These are phyloP conservation scores for Bombus confusus DNA, from an alignment of 1,140 invertebrate genomes.

Conservation along the genomic window DNA sequence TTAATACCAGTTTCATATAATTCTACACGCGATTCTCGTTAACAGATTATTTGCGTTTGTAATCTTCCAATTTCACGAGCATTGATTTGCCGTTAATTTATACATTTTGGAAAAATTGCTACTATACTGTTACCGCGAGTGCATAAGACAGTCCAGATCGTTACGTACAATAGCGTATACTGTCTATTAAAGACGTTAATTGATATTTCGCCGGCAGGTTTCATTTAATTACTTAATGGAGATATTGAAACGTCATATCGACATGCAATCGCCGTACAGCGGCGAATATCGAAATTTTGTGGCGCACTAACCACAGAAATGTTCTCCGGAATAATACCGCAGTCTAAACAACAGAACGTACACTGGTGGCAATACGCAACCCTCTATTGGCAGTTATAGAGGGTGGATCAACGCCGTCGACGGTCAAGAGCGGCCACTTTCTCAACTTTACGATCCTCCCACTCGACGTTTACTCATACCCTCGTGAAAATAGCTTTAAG, in stretches of 20 bases:
- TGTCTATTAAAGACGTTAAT: neutral
- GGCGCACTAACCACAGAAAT: neutral
- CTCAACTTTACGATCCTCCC: constrained; percentile 43
- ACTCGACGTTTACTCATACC: constrained; percentile 20
- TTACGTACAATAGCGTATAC: too few species aligned
- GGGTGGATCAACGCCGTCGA: neutral
- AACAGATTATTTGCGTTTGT: neutral
- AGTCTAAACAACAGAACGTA: neutral
- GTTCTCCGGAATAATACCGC: constrained; percentile 4
- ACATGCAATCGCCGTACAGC: neutral
- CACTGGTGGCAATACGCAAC: neutral
- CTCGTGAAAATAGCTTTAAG: constrained; percentile 2
- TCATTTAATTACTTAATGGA: constrained; percentile 2
- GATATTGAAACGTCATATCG: neutral
- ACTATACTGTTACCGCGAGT: too few species aligned
- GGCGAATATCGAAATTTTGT: constrained; percentile 13
- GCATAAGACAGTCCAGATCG: too few species aligned
- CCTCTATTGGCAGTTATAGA: neutral
- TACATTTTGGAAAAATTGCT: too few species aligned
- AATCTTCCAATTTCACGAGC: too few species aligned
- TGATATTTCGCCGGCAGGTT: neutral
- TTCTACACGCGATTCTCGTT: neutral
- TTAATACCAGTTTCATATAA: neutral
- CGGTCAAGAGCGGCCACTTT: constrained; percentile 40
- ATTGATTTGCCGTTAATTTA: too few species aligned